Conservation (phyloP, 1,140 invertebrate species). For the Matsumurasca onukii region DNA sequence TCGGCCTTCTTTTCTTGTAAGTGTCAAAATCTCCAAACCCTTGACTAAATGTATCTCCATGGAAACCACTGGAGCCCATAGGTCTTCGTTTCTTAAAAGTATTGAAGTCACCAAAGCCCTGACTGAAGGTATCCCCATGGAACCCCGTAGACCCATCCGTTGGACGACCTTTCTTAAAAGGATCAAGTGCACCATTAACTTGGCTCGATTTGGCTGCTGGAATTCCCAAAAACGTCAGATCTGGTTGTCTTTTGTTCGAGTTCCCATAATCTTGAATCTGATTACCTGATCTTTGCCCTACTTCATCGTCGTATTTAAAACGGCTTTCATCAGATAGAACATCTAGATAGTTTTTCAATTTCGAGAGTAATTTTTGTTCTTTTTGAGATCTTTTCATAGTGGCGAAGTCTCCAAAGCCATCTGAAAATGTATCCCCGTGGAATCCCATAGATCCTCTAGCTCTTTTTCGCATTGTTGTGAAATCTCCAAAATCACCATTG, state of each 20-base stretch:
- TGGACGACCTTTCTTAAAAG: constrained; percentile 46
- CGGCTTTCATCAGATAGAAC: neutral
- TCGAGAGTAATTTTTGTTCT: neutral
- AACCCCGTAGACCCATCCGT: constrained; percentile 45
- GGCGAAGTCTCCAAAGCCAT: constrained; percentile 44
- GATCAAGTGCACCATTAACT: constrained; percentile 51
- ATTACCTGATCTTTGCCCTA: neutral
- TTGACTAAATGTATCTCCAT: constrained; percentile 39
- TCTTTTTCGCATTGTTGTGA: constrained; percentile 46
- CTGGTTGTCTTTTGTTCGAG: constrained; percentile 36
- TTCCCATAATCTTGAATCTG: no score
- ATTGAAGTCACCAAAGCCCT: constrained; percentile 49
- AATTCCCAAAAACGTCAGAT: constrained; percentile 46
- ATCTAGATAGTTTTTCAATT: neutral
- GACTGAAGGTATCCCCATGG: constrained; percentile 47
- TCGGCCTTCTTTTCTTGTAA: constrained; percentile 43
- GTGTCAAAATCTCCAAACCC: constrained; percentile 46
- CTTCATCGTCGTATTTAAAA: no score
- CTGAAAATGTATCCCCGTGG: constrained; percentile 46
- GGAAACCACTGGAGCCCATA: constrained; percentile 42
- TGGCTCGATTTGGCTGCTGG: constrained; percentile 50
- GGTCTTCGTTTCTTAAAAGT: constrained; percentile 46
- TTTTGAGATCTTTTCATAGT: constrained; percentile 45
- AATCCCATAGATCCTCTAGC: constrained; percentile 44
- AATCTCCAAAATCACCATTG: constrained; percentile 50